phyloP scores from a whole-genome alignment of 2,113 vertebrate genomes.

The Mesocricetus auratus region DNA sequence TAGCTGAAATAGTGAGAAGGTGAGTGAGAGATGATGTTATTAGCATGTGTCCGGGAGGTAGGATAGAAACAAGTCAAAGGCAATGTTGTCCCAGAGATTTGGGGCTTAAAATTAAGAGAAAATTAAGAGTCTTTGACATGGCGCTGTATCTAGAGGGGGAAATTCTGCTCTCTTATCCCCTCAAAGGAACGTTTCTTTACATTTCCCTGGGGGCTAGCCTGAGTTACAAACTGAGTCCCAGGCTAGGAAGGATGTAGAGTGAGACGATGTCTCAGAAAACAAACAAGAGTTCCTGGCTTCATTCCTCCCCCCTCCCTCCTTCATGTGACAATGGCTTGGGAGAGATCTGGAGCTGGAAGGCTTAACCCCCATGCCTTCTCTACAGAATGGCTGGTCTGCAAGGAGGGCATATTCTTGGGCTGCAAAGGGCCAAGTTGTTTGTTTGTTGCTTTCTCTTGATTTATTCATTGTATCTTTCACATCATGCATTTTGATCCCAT shows the following conservation, averaged over 20 bases:
- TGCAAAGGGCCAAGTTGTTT: neutral
- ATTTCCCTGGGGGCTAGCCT: neutral
- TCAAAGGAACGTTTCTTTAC: slow-evolving; percentile 28
- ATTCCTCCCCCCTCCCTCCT: neutral
- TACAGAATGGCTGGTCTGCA: neutral
- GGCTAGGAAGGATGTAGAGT: neutral
- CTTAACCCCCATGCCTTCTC: neutral
- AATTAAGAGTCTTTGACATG: slow-evolving; percentile 42
- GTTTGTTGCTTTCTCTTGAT: neutral
- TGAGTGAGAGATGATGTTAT: slow-evolving; percentile 30
- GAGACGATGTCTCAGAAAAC: neutral
- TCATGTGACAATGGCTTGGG: neutral
- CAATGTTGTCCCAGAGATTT: slow-evolving; percentile 21
- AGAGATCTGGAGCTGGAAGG: neutral
- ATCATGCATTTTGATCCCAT: neutral
- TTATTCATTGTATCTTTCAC: neutral
- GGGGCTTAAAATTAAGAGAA: slow-evolving; percentile 58
- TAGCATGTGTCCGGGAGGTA: slow-evolving; percentile 39
- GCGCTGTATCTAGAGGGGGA: neutral
- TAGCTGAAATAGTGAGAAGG: slow-evolving; percentile 33
- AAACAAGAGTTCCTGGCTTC: neutral
- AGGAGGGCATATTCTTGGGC: neutral
- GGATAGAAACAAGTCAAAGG: slow-evolving; percentile 25
- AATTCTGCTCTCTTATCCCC: neutral
- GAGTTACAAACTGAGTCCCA: neutral